Evolutionary conservation across 2,888 invertebrate species (phyloP).

Genomic region (Polyommatus icarus): DNA sequence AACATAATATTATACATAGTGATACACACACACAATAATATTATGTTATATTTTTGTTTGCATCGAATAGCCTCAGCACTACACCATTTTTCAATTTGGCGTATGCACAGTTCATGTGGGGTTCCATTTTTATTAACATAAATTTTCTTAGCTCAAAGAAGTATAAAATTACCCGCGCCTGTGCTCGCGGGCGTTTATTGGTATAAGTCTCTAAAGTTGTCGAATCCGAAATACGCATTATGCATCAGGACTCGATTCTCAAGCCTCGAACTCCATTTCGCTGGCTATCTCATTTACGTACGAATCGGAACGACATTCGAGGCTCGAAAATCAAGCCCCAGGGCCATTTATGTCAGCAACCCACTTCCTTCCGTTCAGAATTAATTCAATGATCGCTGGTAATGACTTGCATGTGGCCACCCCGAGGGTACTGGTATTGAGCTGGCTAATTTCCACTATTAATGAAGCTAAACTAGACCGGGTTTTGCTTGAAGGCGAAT

Average conservation of each 20-base stretch:
- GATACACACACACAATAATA: too few species aligned
- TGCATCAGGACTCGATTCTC: neutral
- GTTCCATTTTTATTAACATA: too few species aligned
- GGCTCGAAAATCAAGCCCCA: neutral
- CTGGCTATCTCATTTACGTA: neutral
- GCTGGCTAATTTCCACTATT: constrained; percentile 68
- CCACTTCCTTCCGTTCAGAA: constrained; percentile 65
- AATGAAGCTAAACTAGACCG: constrained; percentile 57
- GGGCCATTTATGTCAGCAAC: constrained; percentile 39
- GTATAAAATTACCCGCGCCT: too few species aligned
- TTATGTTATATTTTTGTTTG: too few species aligned
- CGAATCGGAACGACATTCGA: neutral
- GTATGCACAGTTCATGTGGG: too few species aligned
- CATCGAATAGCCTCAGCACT: too few species aligned
- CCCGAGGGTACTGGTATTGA: constrained; percentile 59
- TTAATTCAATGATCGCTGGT: constrained; percentile 78
- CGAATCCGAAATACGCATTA: neutral
- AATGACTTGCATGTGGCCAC: constrained; percentile 75
- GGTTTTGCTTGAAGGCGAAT: constrained; percentile 4
- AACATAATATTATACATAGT: neutral
- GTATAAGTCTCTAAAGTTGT: neutral
- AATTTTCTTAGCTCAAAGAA: too few species aligned
- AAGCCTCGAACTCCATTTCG: neutral
- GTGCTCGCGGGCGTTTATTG: too few species aligned
- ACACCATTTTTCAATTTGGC: too few species aligned